These are phyloP conservation scores for Hyposoter didymator DNA, from an alignment of 2,888 invertebrate genomes.

Conservation along the genomic window DNA sequence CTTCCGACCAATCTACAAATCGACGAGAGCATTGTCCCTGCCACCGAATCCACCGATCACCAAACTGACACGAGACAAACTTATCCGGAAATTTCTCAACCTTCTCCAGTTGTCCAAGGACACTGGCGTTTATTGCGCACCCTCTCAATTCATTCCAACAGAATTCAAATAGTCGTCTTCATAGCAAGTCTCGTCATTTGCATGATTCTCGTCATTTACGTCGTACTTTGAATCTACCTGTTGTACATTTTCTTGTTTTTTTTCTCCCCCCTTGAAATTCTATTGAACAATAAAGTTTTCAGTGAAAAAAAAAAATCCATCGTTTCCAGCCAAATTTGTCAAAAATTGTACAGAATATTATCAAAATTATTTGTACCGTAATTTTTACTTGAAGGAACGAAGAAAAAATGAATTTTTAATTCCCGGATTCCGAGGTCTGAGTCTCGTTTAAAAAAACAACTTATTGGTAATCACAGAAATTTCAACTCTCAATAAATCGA, in stretches of 20 bases:
- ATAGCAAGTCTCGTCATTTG: constrained; percentile 69
- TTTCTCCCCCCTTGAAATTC: neutral
- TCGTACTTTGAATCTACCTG: constrained; percentile 64
- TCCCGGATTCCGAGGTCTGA: too few relatives aligned
- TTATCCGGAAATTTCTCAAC: constrained; percentile 41
- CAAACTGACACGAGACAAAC: constrained; percentile 46
- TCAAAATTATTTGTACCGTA: neutral
- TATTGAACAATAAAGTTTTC: constrained; percentile 7
- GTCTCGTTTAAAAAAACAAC: neutral
- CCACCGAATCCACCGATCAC: constrained; percentile 46
- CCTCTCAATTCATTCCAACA: constrained; percentile 67
- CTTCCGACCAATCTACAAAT: constrained; percentile 49
- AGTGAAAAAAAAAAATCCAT: constrained; percentile 14
- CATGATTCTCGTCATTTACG: constrained; percentile 68
- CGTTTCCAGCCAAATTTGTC: neutral
- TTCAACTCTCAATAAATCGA: neutral
- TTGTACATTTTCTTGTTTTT: neutral
- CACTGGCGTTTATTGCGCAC: constrained; percentile 62
- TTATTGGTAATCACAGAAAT: neutral
- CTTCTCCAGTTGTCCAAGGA: constrained; percentile 34
- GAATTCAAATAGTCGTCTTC: constrained; percentile 70
- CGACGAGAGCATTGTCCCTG: constrained; percentile 58
- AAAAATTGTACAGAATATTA: neutral
- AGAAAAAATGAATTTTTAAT: neutral
- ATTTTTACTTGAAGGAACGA: neutral